phyloP scores from a whole-genome alignment of 2,797 vertebrate genomes.

The Bryconaethiops microstoma region DNA sequence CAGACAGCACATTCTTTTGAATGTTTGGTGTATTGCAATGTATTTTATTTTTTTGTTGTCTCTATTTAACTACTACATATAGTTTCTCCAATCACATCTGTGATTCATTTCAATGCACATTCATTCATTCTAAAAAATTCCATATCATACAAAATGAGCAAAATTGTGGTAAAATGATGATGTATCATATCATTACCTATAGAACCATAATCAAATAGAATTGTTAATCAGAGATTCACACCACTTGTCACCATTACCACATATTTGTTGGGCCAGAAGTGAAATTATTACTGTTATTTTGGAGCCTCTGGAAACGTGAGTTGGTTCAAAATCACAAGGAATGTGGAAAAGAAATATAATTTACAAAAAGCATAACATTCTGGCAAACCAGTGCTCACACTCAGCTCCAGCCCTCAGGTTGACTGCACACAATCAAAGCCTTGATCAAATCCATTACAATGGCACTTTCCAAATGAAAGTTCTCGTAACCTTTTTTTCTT shows the following conservation, averaged over 20 bases:
- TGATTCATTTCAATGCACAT: not conserved
- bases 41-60: too few relatives aligned
- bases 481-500: slow-evolving; percentile 60
- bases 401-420: slow-evolving; percentile 9
- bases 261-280: too few relatives aligned
- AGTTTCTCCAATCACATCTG: not conserved
- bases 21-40: too few relatives aligned
- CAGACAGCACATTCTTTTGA: too few relatives aligned
- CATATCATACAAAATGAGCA: not conserved
- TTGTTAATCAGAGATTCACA: not conserved
- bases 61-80: not conserved
- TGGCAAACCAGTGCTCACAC: not conserved
- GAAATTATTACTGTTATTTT: too few relatives aligned
- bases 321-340: not conserved
- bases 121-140: not conserved
- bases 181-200: not conserved
- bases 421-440: slow-evolving; percentile 4
- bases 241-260: too few relatives aligned
- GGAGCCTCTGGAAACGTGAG: not conserved
- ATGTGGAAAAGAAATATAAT: slow-evolving; percentile 10
- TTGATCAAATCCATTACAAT: slow-evolving; percentile 1
- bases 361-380: slow-evolving; percentile 29
- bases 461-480: slow-evolving; percentile 14
- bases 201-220: not conserved
- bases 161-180: not conserved